Percentiles rank a stretch among this genome's conserved stretches.
phyloP scores from a whole-genome alignment of 2,113 vertebrate species.

The Oreotrochilus melanogaster region DNA sequence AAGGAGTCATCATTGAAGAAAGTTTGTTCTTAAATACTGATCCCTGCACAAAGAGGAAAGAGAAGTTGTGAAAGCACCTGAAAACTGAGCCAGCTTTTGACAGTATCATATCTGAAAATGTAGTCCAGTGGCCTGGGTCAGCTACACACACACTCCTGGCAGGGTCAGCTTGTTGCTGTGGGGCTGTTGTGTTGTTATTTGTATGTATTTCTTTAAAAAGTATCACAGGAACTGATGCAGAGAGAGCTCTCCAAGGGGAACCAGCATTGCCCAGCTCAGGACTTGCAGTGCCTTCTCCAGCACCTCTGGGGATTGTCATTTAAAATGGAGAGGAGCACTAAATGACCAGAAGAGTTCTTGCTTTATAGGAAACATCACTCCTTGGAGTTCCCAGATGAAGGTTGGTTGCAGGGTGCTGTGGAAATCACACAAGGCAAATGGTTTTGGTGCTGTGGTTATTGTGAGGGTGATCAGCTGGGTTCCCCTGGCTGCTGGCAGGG shows the following conservation, averaged over 20 bases:
- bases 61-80: neutral
- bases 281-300: neutral
- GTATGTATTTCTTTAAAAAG: neutral
- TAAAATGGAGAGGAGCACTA: neutral
- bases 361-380: neutral
- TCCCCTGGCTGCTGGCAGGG: neutral
- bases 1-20: neutral
- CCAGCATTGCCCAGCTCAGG: neutral
- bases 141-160: neutral
- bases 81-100: neutral
- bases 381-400: neutral
- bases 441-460: neutral
- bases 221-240: neutral
- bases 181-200: neutral
- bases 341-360: neutral
- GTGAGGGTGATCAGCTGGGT: neutral
- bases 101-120: neutral
- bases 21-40: neutral
- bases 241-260: neutral
- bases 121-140: fast-evolving
- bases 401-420: fast-evolving
- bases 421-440: neutral
- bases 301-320: neutral
- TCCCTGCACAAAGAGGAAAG: neutral
- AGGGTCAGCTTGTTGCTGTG: neutral